A percentile compares a stretch with the other conserved stretches of the same genome.
phyloP scores from a whole-genome alignment of 2,113 vertebrate species.

The Myocastor coypus region DNA sequence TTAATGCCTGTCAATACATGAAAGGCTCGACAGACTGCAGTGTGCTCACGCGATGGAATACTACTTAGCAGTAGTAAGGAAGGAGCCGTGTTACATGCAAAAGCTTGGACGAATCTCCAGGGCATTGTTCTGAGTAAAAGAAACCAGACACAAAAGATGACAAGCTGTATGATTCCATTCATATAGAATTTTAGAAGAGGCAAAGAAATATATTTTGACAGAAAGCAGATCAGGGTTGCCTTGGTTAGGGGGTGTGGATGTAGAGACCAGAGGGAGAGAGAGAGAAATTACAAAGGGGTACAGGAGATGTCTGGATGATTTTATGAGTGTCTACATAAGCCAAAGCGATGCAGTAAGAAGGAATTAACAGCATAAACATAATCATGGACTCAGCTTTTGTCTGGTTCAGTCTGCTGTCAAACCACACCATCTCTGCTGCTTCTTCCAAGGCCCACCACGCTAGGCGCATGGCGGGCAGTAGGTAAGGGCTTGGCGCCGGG shows the following conservation, averaged over 20 bases:
- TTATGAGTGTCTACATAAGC: neutral
- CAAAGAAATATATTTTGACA: neutral
- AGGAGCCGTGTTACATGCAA: neutral
- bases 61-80: conserved; percentile 23
- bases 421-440: neutral
- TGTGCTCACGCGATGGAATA: neutral
- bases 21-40: neutral
- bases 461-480: fast-evolving
- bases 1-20: neutral
- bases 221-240: neutral
- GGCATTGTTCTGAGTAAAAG: neutral
- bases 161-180: neutral
- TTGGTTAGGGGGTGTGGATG: neutral
- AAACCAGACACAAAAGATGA: neutral
- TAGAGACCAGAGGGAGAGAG: neutral
- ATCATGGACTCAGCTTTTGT: neutral
- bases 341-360: neutral
- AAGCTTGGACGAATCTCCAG: neutral
- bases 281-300: neutral
- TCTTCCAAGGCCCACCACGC: neutral
- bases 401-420: neutral
- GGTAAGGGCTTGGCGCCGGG: neutral
- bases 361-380: neutral
- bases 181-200: neutral
- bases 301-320: neutral